Evolutionary conservation across 2,113 vertebrate species (phyloP).

Genomic region (Melanerpes aurifrons): DNA sequence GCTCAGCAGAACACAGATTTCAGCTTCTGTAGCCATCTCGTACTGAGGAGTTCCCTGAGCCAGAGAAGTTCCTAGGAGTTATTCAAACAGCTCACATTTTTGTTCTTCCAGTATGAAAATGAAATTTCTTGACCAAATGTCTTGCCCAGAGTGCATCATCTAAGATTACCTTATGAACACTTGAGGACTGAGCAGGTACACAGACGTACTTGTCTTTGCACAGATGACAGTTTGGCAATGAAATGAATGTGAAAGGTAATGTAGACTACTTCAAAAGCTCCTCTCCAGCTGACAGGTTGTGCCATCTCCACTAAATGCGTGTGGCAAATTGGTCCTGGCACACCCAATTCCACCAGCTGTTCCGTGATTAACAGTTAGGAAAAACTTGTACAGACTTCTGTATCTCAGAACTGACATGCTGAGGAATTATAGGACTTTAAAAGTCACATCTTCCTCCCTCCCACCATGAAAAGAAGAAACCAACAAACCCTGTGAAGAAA

Average conservation of each 20-base stretch:
- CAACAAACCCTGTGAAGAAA: conserved; percentile 34
- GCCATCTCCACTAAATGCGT: not conserved
- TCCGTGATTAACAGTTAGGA: not conserved
- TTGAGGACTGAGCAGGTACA: not conserved
- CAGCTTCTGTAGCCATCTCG: not conserved
- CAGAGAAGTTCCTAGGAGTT: not conserved
- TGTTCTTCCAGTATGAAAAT: not conserved
- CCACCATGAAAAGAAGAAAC: conserved; percentile 15
- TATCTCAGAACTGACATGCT: not conserved
- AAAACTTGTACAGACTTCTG: not conserved
- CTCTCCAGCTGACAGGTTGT: not conserved
- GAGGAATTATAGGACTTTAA: not conserved
- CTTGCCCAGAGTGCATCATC: not conserved
- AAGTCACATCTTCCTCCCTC: not conserved
- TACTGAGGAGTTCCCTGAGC: not conserved
- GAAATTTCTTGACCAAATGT: not conserved
- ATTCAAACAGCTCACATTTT: not conserved
- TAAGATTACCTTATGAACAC: not conserved
- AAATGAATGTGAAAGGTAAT: not conserved
- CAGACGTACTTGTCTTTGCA: not conserved
- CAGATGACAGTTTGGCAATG: not conserved
- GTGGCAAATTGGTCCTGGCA: not conserved
- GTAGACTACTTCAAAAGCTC: not conserved
- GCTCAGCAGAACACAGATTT: not conserved
- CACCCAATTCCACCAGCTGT: not conserved